Evolutionary conservation across 2,113 vertebrate genomes (phyloP).

Genomic region (Xiphias gladius): DNA sequence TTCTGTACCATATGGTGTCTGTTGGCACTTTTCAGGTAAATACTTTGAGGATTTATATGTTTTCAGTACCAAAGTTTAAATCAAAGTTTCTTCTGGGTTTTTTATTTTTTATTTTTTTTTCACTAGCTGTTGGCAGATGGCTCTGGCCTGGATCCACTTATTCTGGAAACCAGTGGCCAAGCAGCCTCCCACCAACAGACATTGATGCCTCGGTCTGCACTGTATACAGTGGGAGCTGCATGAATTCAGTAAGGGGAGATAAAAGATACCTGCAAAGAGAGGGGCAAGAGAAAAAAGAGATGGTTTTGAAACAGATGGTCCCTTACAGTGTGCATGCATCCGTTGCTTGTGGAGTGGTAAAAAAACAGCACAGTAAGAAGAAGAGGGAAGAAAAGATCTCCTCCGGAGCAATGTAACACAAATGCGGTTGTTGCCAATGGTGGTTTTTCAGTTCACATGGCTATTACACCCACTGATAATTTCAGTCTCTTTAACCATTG

Average conservation of each 20-base stretch:
- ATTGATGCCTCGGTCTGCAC: constrained; percentile 5
- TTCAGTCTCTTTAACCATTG: constrained; percentile 11
- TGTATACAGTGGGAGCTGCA: constrained; percentile 37
- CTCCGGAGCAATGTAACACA: constrained; percentile 7
- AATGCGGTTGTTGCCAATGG: background rate
- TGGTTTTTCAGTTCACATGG: constrained; percentile 26
- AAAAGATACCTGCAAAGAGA: constrained; percentile 66
- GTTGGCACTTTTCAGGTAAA: constrained; percentile 53
- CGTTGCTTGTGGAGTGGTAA: constrained; percentile 33
- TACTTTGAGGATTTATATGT: constrained; percentile 34
- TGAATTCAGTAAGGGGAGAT: constrained; percentile 59
- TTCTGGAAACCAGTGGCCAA: constrained; percentile 53
- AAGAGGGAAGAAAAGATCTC: background rate
- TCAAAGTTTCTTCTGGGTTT: constrained; percentile 41
- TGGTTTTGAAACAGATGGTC: constrained; percentile 67
- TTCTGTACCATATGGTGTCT: constrained; percentile 66
- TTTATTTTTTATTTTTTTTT: background rate
- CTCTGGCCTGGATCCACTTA: constrained; percentile 40
- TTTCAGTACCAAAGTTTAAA: constrained; percentile 40
- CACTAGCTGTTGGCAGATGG: constrained; percentile 39
- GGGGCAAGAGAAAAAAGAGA: constrained; percentile 20
- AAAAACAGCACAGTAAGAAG: constrained; percentile 26
- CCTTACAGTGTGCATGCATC: constrained; percentile 36
- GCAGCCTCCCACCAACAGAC: constrained; percentile 57
- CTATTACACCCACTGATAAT: background rate